Conservation (phyloP, 37 sponge, comb jelly and placozoan genomes). For the Crambe crambe region DNA sequence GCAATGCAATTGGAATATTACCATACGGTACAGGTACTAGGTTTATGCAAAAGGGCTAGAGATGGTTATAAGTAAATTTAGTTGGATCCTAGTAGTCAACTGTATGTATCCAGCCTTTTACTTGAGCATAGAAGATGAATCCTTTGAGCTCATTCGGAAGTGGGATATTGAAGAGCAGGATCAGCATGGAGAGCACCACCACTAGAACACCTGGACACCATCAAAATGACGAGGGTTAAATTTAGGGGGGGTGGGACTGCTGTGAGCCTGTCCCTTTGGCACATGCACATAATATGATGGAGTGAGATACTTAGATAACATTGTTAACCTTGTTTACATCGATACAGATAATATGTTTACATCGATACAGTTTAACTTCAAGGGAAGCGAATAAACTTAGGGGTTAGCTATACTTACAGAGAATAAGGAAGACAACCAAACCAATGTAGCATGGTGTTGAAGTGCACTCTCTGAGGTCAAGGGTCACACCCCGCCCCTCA, state of each 20-base stretch:
- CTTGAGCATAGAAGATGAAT: slow-evolving; percentile 83
- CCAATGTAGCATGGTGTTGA: slow-evolving; percentile 19
- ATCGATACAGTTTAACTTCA: too few relatives aligned
- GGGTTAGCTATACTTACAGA: slow-evolving; percentile 37
- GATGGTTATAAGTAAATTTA: too few relatives aligned
- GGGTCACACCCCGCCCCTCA: slow-evolving; percentile 27
- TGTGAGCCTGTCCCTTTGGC: background rate
- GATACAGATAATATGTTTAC: too few relatives aligned
- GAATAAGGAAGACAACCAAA: slow-evolving; percentile 42
- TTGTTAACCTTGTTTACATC: too few relatives aligned
- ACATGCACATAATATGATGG: background rate
- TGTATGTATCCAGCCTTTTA: too few relatives aligned
- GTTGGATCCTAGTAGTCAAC: too few relatives aligned
- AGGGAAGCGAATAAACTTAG: too few relatives aligned
- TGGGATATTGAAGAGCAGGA: slow-evolving; percentile 46
- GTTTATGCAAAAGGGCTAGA: too few relatives aligned
- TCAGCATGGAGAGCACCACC: slow-evolving; percentile 21
- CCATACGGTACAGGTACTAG: too few relatives aligned
- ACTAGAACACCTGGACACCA: slow-evolving; percentile 43
- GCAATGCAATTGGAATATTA: too few relatives aligned
- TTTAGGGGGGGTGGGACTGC: background rate
- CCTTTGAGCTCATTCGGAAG: slow-evolving; percentile 77
- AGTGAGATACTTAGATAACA: slow-evolving; percentile 12
- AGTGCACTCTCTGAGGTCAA: slow-evolving; percentile 64
- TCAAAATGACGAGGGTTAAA: too few relatives aligned